Base-by-base conservation (phyloP, 1,140 invertebrate species). In the Trissolcus basalis region DNA sequence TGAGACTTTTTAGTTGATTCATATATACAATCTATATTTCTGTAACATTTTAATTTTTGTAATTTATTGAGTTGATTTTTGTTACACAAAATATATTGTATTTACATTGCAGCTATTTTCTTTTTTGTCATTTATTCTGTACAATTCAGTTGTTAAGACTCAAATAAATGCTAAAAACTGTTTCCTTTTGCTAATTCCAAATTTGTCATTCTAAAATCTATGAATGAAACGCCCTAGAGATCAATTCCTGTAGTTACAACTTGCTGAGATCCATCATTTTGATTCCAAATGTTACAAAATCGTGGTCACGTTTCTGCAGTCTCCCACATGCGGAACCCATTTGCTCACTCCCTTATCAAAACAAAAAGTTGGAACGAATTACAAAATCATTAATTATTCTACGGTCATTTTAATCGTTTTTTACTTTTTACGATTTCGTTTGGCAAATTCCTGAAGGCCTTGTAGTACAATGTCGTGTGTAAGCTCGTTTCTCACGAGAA, bases 401-500 rank as follows among this genome's bases (percentile, higher is more conserved):
- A n/a, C n/a, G n/a, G n/a, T n/a, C n/a, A n/a, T n/a, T 9, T 51
- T 35, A 53, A 45, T 60, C 44, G 19, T 53, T 77, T 36, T 36
- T 71, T 32, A 61, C 49, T 59, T 49, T 63, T 7, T 48, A 32
- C 49, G 47, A 50, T 55, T 76, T 69, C 48, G 50, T 59, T 71
- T 71, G n/a, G 79, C 49, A 83, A 88, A 91, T 73, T 83, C 69
- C 44, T 86, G 71, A 35, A 92, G 76, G 19, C 88, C 89, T 55
- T 90, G 64, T 76, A 90, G 54, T 19, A 91, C 78, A 64, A 86
- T 61, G 12, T 35, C 61, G 67, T 83, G 82, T 0, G 79, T 89
- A 0, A 92, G 85, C 48, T 91, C 91, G 79, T 91, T 81, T 76
- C 82, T 79, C 13, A 93, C 91, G 14, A 91, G 82, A 63, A 92